Evolutionary conservation across 2,888 invertebrate species (phyloP).

Genomic region (Nowickia ferox): DNA sequence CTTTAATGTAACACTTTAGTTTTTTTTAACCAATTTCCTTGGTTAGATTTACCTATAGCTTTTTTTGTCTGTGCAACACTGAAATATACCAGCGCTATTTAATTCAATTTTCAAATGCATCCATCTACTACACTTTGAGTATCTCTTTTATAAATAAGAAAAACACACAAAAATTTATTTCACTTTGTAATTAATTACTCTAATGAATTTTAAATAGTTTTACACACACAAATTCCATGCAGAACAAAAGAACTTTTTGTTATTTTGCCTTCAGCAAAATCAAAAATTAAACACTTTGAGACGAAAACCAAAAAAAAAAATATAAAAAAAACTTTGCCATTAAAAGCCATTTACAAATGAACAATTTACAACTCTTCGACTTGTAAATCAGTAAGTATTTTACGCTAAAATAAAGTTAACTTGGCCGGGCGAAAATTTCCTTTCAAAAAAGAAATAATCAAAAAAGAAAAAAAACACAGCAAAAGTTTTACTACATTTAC

Average conservation of each 20-base stretch:
- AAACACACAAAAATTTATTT: neutral
- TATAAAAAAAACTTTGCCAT: constrained; percentile 18
- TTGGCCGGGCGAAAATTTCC: constrained; percentile 16
- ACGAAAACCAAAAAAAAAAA: too few relatives aligned
- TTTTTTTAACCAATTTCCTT: too few relatives aligned
- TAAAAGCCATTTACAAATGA: constrained; percentile 48
- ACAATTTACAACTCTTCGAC: constrained; percentile 31
- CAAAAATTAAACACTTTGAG: constrained; percentile 43
- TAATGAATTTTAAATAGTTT: constrained; percentile 53
- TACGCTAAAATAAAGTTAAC: constrained; percentile 51
- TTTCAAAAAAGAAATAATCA: neutral
- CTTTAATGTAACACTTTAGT: too few relatives aligned
- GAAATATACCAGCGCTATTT: neutral
- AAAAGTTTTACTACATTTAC: constrained; percentile 34
- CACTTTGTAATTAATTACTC: constrained; percentile 18
- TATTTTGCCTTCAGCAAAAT: constrained; percentile 11
- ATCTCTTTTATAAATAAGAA: neutral
- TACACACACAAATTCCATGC: neutral
- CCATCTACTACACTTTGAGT: neutral
- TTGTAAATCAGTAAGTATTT: constrained; percentile 17
- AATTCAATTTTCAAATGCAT: neutral
- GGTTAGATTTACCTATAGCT: too few relatives aligned
- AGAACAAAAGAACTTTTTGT: constrained; percentile 8
- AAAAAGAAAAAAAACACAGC: constrained; percentile 1
- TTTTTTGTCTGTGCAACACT: too few relatives aligned